Evolutionary conservation across 2,888 invertebrate genomes (phyloP), one percentile per base, ranked within the genome.

Genomic region (Cryptus armator): DNA sequence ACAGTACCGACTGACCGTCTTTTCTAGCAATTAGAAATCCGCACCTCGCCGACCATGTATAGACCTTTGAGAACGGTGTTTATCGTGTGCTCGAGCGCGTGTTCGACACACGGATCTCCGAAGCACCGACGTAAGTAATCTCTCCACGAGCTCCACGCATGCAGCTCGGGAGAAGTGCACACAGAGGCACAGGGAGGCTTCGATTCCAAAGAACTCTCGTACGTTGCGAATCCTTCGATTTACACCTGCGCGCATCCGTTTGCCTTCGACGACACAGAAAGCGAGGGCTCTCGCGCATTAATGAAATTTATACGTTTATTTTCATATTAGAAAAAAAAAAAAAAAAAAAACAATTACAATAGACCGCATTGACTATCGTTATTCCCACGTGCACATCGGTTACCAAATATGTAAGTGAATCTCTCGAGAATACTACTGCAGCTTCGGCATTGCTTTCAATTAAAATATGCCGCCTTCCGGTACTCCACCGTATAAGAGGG

Each of bases 1-100:
- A 43, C 79, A 46, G 48, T 56, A 51, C 46, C 29, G 74, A 46
- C 74, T 68, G 78, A 74, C 68, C 83, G 72, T 83, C 72, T 79
- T 83, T 83, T 83, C 83, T 70, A 75, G 74, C 79, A 74, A 83
- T 83, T 79, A 75, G 68, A 83, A 83, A 83, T 83, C 72, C 64
- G 66, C 67, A 77, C 67, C 66, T 53, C 19, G 0, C 74, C 53
- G 64, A 46, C 75, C 83, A 79, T 83, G 79, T 83, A 75, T 75
- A 79, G 79, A 37, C 37, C 37, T 44, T 24, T 46, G 79, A 70
- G 62, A 79, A 79, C 62, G 68, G 62, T 46, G 51, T 46, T 74
- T 53, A 66, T 56, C 53, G 12, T 24, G 64, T 44, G 43, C 37
- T 64, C 72, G 68, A 68, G 67, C 24, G 64, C 16, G 44, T 53